phyloP scores from a whole-genome alignment of 2,888 invertebrate species.

The Thereva unica region DNA sequence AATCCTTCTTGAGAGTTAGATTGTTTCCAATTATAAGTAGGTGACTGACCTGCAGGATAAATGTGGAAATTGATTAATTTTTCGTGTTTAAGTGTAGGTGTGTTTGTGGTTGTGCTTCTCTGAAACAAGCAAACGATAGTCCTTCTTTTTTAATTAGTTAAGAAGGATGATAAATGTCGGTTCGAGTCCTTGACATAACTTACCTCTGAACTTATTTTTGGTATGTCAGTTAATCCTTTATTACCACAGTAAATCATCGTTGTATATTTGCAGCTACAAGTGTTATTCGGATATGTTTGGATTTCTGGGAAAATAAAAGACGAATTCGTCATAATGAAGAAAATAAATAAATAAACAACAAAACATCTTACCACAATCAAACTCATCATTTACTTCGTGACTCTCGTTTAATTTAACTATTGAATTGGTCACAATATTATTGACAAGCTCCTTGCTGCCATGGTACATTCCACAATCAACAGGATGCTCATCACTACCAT shows the following conservation, averaged over 20 bases:
- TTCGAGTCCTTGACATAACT: neutral
- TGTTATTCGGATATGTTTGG: conserved; percentile 52
- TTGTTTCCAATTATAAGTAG: conserved; percentile 52
- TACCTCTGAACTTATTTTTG: conserved; percentile 40
- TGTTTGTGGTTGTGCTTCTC: neutral
- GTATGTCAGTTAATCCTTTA: conserved; percentile 33
- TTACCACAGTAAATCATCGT: conserved; percentile 38
- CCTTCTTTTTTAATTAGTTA: too few relatives aligned
- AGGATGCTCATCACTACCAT: conserved; percentile 60
- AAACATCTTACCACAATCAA: conserved; percentile 27
- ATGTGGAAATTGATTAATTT: conserved; percentile 21
- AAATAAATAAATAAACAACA: conserved; percentile 5
- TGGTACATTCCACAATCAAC: conserved; percentile 56
- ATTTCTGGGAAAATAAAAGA: conserved; percentile 48
- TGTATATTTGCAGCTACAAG: conserved; percentile 48
- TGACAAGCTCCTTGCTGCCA: conserved; percentile 54
- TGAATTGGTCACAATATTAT: conserved; percentile 53
- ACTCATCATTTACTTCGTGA: conserved; percentile 25
- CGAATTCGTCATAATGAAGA: conserved; percentile 13
- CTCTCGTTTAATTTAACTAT: conserved; percentile 45
- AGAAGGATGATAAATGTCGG: too few relatives aligned
- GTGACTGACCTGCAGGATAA: conserved; percentile 48
- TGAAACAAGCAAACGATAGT: neutral
- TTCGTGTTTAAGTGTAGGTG: neutral
- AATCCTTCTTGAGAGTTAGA: conserved; percentile 49